A percentile compares a stretch with the other conserved stretches of the same genome.
phyloP scores from a whole-genome alignment of 2,113 vertebrate species.

The Paralichthys olivaceus region DNA sequence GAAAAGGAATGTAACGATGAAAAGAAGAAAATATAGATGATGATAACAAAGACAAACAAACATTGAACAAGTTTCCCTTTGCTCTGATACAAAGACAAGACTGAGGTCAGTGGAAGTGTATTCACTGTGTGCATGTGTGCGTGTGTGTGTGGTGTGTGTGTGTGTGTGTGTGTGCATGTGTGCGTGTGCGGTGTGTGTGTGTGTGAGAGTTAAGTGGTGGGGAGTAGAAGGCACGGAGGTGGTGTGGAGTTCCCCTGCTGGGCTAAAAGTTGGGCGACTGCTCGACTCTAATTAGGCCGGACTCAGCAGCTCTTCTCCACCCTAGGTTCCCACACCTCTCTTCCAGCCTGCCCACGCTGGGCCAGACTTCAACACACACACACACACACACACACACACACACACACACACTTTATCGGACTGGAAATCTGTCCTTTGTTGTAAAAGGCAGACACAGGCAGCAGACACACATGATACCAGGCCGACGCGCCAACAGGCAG shows the following conservation, averaged over 20 bases:
- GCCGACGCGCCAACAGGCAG: conserved; percentile 16
- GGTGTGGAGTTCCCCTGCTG: conserved; percentile 37
- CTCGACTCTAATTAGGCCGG: conserved; percentile 66
- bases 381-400: conserved; percentile 2
- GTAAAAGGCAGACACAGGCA: conserved; percentile 15
- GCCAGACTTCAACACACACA: conserved; percentile 8
- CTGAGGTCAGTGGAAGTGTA: conserved; percentile 34
- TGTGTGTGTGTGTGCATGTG: conserved; percentile 1
- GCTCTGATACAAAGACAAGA: not conserved
- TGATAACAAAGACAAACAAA: not conserved
- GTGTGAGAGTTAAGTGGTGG: not conserved
- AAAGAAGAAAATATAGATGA: not conserved
- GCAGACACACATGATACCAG: conserved; percentile 29
- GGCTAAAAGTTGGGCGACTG: conserved; percentile 42
- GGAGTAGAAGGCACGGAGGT: conserved; percentile 18
- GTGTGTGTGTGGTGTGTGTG: conserved; percentile 2
- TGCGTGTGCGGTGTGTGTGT: conserved; percentile 5
- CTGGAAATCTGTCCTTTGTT: conserved; percentile 3
- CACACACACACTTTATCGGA: conserved; percentile 11
- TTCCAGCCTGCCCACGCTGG: conserved; percentile 16
- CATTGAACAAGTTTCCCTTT: not conserved
- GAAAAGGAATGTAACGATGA: not conserved
- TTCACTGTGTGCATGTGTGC: conserved; percentile 1
- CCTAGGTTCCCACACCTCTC: conserved; percentile 35
- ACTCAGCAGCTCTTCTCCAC: conserved; percentile 44